These are phyloP conservation scores for Clarias batrachus DNA, from an alignment of 2,113 vertebrate genomes.

Conservation along the genomic window DNA sequence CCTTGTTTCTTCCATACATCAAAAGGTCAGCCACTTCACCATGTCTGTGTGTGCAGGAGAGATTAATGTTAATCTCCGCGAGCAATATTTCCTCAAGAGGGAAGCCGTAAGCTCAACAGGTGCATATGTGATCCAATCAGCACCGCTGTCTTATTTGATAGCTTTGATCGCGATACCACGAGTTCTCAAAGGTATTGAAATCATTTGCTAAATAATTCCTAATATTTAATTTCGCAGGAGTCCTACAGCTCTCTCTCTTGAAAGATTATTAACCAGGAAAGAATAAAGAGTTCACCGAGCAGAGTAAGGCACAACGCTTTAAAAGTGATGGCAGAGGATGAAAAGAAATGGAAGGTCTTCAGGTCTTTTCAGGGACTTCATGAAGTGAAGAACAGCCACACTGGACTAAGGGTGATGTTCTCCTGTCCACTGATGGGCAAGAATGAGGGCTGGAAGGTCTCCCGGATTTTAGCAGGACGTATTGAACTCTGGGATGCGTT, in stretches of 20 bases:
- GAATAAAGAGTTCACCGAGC: neutral
- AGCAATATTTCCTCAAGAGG: slow-evolving; percentile 35
- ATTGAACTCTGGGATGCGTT: slow-evolving; percentile 63
- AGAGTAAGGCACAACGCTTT: slow-evolving; percentile 30
- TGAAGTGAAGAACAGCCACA: slow-evolving; percentile 48
- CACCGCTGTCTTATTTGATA: neutral
- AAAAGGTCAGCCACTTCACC: slow-evolving; percentile 51
- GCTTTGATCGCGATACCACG: neutral
- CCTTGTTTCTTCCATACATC: slow-evolving; percentile 51
- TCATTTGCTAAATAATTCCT: neutral
- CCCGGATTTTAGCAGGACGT: slow-evolving; percentile 55
- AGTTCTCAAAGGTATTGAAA: neutral
- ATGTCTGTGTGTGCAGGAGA: slow-evolving; percentile 48
- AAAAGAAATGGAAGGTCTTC: slow-evolving; percentile 45
- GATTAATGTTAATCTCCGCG: slow-evolving; percentile 50
- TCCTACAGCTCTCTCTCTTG: neutral
- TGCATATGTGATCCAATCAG: slow-evolving; percentile 36
- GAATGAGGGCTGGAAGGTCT: slow-evolving; percentile 53
- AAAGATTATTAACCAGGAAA: neutral
- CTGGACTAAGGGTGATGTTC: slow-evolving; percentile 43
- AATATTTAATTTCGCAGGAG: neutral
- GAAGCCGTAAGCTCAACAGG: slow-evolving; percentile 40
- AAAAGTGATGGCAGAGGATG: slow-evolving; percentile 29
- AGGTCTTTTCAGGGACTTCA: slow-evolving; percentile 50
- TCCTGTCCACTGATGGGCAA: slow-evolving; percentile 46